These are phyloP conservation scores for Electrona antarctica DNA, from an alignment of 2,113 vertebrate genomes.

Conservation along the genomic window DNA sequence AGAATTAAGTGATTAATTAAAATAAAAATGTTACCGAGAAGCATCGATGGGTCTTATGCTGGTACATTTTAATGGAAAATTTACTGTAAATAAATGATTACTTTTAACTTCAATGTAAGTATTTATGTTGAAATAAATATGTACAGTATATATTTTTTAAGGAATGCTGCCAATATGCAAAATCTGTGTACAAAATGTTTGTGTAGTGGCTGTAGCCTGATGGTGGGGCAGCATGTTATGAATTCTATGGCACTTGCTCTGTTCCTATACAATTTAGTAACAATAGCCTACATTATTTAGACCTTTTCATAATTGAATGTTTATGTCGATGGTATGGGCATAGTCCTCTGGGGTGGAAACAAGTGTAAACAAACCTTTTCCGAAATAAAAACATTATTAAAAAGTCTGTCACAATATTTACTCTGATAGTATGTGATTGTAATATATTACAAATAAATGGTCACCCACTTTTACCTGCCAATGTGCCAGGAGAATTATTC, in stretches of 20 bases:
- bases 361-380: too few relatives aligned
- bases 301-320: too few relatives aligned
- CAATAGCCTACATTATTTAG: too few relatives aligned
- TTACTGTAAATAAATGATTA: conserved; percentile 1
- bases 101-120: not conserved
- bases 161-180: not conserved
- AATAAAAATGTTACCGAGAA: too few relatives aligned
- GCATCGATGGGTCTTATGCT: not conserved
- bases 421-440: not conserved
- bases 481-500: conserved; percentile 31
- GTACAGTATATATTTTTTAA: not conserved
- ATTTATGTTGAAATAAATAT: conserved; percentile 20
- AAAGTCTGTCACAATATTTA: not conserved
- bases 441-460: conserved; percentile 38
- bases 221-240: too few relatives aligned
- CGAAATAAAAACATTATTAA: not conserved
- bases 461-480: conserved; percentile 69
- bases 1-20: too few relatives aligned
- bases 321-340: too few relatives aligned
- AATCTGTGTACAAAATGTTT: not conserved
- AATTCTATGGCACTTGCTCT: too few relatives aligned
- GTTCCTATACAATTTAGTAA: too few relatives aligned
- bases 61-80: not conserved
- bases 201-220: too few relatives aligned
- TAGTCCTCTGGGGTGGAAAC: too few relatives aligned